phyloP scores from a whole-genome alignment of 2,888 invertebrate species.

The Acholoe squamosa region DNA sequence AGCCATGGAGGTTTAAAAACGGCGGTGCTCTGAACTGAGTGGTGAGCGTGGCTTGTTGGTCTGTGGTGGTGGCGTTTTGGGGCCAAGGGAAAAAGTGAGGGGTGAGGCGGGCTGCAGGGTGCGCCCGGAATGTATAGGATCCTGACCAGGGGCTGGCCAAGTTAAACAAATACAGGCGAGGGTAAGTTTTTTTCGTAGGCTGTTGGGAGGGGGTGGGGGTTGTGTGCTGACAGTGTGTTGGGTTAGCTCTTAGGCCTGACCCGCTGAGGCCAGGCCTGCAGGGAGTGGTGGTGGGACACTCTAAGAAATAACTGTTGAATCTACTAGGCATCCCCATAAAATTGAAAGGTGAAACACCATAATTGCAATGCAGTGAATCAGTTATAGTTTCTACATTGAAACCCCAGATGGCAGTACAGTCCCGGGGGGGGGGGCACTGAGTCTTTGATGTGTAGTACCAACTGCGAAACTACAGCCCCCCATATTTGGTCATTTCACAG shows the following conservation, averaged over 20 bases:
- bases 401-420: too few relatives aligned
- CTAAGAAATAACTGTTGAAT: too few relatives aligned
- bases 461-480: too few relatives aligned
- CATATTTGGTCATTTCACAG: too few relatives aligned
- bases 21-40: background rate
- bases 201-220: background rate
- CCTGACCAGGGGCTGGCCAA: constrained; percentile 61
- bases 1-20: background rate
- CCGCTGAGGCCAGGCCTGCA: constrained; percentile 49
- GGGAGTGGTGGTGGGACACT: background rate
- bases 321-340: too few relatives aligned
- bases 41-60: constrained; percentile 35
- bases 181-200: constrained; percentile 3
- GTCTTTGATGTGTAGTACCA: too few relatives aligned
- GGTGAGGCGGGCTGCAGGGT: constrained; percentile 33
- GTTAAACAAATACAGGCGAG: constrained; percentile 60
- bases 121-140: constrained; percentile 58
- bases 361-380: too few relatives aligned
- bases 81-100: constrained; percentile 42
- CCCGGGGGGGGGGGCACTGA: background rate
- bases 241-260: constrained; percentile 58
- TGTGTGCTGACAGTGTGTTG: constrained; percentile 37
- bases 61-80: constrained; percentile 62
- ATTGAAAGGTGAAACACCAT: background rate
- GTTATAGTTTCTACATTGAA: too few relatives aligned